Evolutionary conservation across 2,888 invertebrate species (phyloP), one percentile per base, ranked within the genome.

Genomic region (Frankliniella fusca): DNA sequence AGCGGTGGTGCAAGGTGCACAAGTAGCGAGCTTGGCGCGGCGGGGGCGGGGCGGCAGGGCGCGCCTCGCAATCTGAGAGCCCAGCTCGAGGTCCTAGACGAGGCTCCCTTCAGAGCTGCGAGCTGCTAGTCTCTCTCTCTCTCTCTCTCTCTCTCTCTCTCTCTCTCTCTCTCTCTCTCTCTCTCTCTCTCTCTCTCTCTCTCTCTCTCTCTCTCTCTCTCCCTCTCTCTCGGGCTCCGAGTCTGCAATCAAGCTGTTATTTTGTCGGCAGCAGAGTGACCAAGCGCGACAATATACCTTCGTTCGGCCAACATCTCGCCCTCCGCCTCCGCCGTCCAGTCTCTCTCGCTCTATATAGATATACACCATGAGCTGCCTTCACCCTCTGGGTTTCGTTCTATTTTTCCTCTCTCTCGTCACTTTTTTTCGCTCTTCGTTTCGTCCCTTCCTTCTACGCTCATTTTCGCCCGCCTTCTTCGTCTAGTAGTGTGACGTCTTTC

Each of bases 231-330:
- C 10, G 18, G 0, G 9, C 70, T 11, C 70, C 23, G 70, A 27
- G 11, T 76, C 70, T 9, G 70, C 70, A 76, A 76, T 76, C 70
- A 27, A 23, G 70, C 70, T 76, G 70, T 76, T 76, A 76, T 76
- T 76, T 76, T 76, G 70, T 76, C 27, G 70, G 70, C 38, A 38
- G 38, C 38, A 9, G 70, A 76, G 70, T 61, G 61, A 18, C 61
- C 61, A 18, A 76, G 70, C 9, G 70, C 27, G 70, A 76, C 70
- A 76, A 76, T 76, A 76, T 76, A 76, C 23, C 70, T 76, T 27
- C 70, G 23, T 76, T 76, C 23, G 70, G 9, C 70, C 70, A 12
- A 27, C 15, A 20, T 54, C 54, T 38, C 12, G 54, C 54, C 54
- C 11, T 9, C 54, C 3, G 12, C 54, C 15, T 15, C 54, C 54